Evolutionary conservation across 2,797 vertebrate genomes (phyloP), one percentile per base, ranked within the genome.

Genomic region (Octomys mimax): DNA sequence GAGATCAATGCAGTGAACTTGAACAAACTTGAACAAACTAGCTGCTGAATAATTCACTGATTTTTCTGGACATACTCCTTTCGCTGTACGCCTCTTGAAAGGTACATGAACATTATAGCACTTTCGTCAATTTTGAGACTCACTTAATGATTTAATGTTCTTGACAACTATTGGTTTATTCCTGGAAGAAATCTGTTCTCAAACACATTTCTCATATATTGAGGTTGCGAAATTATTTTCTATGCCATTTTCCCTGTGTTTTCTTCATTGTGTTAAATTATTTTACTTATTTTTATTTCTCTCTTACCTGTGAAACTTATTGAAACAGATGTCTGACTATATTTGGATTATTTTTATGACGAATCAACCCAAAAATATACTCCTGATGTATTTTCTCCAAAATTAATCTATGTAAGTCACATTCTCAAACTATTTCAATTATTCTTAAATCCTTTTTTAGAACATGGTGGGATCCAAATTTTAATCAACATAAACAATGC

Each of bases 291-390:
- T 92, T 95, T 86, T 52, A 57, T 94, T 96, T 91, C 12, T 68
- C 61, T 52, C 73, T 62, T 92, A 95, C 73, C 75, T 97, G 18
- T 79, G 26, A 33, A 1, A 85, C 86, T 91, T 64, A 75, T 61
- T 26, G 12, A 95, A 91, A 96, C 92, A 97, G 89, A 94, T 95
- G 87, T 84, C 68, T 90, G 21, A 82, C 84, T 95, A 86, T 95
- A 93, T 92, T 71, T 92, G 68, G 68, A 90, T 62, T 26, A 24
- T 87, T 82, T 82, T 96, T 90, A 88, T 96, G 73, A 73, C 73
- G 46, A 92, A 54, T 26, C 42, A 87, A 66, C 59, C 89, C 83
- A 81, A 96, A 96, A 90, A 75, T 95, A 92, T 13, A 84, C 95
- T 87, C 89, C 49, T 59, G 18, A 86, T 92, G 19, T 22, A 36